Evolutionary conservation across 2,888 invertebrate genomes (phyloP).

Genomic region (Mystacides longicornis): DNA sequence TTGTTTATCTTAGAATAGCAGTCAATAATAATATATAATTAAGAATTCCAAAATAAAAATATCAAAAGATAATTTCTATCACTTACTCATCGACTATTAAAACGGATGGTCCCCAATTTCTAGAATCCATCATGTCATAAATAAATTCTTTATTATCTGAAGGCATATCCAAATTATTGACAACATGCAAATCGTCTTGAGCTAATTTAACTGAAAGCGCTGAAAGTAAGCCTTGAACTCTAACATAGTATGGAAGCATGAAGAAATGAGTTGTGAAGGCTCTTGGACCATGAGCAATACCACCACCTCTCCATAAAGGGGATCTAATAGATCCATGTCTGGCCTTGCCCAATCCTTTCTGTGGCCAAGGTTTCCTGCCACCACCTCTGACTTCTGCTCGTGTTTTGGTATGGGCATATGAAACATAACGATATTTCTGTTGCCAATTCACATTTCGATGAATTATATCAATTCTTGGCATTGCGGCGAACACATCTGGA

Average conservation of each 20-base stretch:
- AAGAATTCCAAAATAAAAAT: no score
- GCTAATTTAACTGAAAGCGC: constrained; percentile 86
- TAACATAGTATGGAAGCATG: constrained; percentile 76
- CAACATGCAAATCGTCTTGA: constrained; percentile 91
- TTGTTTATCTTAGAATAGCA: no score
- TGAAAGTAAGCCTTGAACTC: constrained; percentile 74
- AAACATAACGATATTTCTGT: constrained; percentile 68
- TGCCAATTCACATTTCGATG: constrained; percentile 87
- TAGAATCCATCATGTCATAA: constrained; percentile 67
- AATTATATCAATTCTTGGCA: constrained; percentile 81
- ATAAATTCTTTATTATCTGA: constrained; percentile 72
- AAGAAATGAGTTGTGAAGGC: constrained; percentile 87
- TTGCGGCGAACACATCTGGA: constrained; percentile 75
- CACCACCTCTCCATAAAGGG: constrained; percentile 80
- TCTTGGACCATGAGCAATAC: constrained; percentile 82
- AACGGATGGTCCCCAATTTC: constrained; percentile 95
- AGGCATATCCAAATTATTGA: constrained; percentile 80
- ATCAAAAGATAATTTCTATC: no score
- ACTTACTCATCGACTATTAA: constrained; percentile 87
- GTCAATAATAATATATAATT: no score
- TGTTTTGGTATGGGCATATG: constrained; percentile 69
- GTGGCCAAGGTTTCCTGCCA: constrained; percentile 93
- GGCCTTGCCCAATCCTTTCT: constrained; percentile 86
- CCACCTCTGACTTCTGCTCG: constrained; percentile 84
- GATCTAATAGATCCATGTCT: constrained; percentile 90